Base-by-base conservation (phyloP, 2,797 vertebrate genomes). In the Gallinago nigripennis region DNA sequence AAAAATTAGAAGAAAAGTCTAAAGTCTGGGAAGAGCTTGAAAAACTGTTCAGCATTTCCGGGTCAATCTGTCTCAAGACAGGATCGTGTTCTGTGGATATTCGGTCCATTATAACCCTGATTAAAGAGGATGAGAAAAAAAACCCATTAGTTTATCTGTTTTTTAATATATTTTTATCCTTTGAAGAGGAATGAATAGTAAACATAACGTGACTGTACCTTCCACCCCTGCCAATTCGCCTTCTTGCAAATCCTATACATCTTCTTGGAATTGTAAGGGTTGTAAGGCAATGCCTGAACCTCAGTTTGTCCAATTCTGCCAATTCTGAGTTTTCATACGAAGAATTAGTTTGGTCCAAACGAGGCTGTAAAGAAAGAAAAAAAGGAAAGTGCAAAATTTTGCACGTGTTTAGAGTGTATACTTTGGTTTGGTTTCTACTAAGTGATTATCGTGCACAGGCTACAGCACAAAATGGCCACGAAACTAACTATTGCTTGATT, bases 191-290 rank as follows among this genome's bases (percentile, higher is more conserved):
- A 45, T 28, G 54, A 82, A 30, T 63, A 37, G 35, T 19, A 12
- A 57, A 85, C 86, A 56, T 0, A 45, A 84, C 1, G 1, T 57
- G 9, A 35, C 31, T 56, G 69, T 98, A 99, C 99, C 99, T 99
- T 98, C 99, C 99, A 79, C 99, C 99, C 92, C 99, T 98, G 93
- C 99, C 99, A 97, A 99, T 97, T 94, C 99, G 96, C 85, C 99
- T 98, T 66, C 98, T 98, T 68, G 98, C 97, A 95, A 99, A 98
- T 65, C 99, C 98, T 88, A 98, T 98, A 95, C 98, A 99, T 50
- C 98, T 98, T 87, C 98, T 98, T 39, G 98, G 98, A 94, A 99
- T 97, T 15, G 98, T 98, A 71, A 99, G 98, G 51, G 98, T 98
- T 39, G 99, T 98, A 96, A 99, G 98, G 95, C 98, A 99, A 97